Evolutionary conservation across 2,113 vertebrate genomes (phyloP), one percentile per base, ranked within the genome.

Genomic region (Solenodon paradoxus): DNA sequence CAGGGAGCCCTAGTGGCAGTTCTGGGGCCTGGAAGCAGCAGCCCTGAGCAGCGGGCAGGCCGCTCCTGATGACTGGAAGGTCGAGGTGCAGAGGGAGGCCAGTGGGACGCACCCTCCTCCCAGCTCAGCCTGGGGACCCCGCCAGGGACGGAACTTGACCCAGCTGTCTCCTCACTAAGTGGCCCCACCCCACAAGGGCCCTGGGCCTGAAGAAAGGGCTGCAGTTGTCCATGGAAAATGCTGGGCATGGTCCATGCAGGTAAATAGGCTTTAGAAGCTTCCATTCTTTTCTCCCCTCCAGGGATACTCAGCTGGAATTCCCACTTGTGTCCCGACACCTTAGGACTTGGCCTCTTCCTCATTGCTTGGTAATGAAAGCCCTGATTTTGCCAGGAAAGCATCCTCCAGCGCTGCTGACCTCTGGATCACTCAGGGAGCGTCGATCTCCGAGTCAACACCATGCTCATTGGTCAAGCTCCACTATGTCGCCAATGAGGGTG

Each of bases 261-360:
- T 26, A 15, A 20, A 24, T 28, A 1, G 24, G 61, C 42, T 30
- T 72, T 75, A 9, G 61, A 38, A 51, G 45, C 79, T 51, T 45
- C 59, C 20, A 3, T n/a, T 24, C 47, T 24, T 0, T 61, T 28
- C 10, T 38, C 42, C 61, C 10, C 15, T 13, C 12, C 69, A 83
- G 96, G 55, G 11, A 47, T 72, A 84, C 84, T 9, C 8, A 57
- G 61, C 53, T 1, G 35, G 45, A 1, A 32, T 13, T 32, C 64
- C 63, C 15, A 0, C n/a, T 17, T 9, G 0, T 2, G 0, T 26
- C 63, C 32, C 26, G n/a, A n/a, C n/a, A n/a, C n/a, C n/a, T n/a
- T n/a, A n/a, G n/a, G n/a, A n/a, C n/a, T n/a, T n/a, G n/a, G n/a
- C n/a, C n/a, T n/a, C n/a, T n/a, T 35, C 51, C 38, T 20, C 10